A percentile compares a stretch with the other conserved stretches of the same genome.
Evolutionary conservation across 1,140 invertebrate genomes (phyloP).

Genomic region (Zeugodacus cucurbitae): DNA sequence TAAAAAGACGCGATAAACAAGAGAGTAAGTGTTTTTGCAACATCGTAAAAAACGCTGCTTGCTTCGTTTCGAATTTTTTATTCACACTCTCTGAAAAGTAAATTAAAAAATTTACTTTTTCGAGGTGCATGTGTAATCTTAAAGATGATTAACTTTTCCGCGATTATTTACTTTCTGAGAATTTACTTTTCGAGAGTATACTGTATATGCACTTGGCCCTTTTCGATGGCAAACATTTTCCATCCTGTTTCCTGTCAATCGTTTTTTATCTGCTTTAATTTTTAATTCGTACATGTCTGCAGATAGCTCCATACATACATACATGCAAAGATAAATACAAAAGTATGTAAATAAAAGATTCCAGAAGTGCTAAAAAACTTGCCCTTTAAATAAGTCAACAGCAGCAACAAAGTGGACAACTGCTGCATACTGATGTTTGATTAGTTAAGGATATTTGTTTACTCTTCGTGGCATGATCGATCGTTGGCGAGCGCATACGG

Average conservation of each 20-base stretch:
- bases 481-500: background rate
- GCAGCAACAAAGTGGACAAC: background rate
- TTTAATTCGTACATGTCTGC: background rate
- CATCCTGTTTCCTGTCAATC: conserved; percentile 15
- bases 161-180: too few species aligned
- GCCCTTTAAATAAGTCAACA: background rate
- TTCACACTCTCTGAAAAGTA: too few species aligned
- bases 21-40: too few species aligned
- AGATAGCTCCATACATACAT: too few species aligned
- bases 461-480: conserved; percentile 11
- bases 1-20: too few species aligned
- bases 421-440: background rate
- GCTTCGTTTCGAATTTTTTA: too few species aligned
- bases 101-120: too few species aligned
- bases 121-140: too few species aligned
- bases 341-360: background rate
- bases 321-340: too few species aligned
- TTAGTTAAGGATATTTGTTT: conserved; percentile 27
- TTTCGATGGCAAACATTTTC: background rate
- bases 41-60: too few species aligned
- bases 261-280: background rate
- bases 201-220: background rate
- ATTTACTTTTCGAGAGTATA: too few species aligned
- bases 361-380: conserved; percentile 1
- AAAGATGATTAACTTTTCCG: too few species aligned